These are phyloP conservation scores for Morinoia aosen DNA, from an alignment of 2,888 invertebrate genomes.

Conservation along the genomic window DNA sequence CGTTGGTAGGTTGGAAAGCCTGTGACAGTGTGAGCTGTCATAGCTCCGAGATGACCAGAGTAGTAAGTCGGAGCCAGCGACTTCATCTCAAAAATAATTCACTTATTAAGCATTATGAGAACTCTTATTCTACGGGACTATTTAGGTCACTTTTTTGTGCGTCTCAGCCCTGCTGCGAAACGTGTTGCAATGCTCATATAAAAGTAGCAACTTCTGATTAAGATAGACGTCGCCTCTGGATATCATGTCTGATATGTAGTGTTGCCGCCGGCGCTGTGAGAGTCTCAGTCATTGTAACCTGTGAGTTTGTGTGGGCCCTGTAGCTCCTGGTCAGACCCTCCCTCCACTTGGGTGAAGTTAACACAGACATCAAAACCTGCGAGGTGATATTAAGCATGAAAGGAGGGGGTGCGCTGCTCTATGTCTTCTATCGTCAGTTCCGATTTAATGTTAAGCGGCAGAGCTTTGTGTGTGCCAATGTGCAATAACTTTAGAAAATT, in stretches of 20 bases:
- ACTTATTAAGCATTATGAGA: not conserved
- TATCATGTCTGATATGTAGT: not conserved
- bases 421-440: constrained; percentile 2
- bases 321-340: not conserved
- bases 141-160: not conserved
- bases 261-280: not conserved
- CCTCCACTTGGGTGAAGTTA: not conserved
- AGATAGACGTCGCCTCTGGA: not conserved
- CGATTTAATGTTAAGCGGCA: constrained; percentile 26
- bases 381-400: not conserved
- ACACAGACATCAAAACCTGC: not conserved
- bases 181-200: not conserved
- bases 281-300: not conserved
- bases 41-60: not conserved
- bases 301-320: not conserved
- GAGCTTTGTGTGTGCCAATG: constrained; percentile 55
- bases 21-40: no score
- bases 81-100: not conserved
- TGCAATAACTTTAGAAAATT: constrained; percentile 46
- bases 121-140: not conserved
- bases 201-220: not conserved
- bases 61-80: not conserved
- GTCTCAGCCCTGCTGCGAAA: not conserved
- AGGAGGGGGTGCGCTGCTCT: not conserved
- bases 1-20: no score